Base-by-base conservation (phyloP, 2,797 vertebrate species). In the Manis javanica region DNA sequence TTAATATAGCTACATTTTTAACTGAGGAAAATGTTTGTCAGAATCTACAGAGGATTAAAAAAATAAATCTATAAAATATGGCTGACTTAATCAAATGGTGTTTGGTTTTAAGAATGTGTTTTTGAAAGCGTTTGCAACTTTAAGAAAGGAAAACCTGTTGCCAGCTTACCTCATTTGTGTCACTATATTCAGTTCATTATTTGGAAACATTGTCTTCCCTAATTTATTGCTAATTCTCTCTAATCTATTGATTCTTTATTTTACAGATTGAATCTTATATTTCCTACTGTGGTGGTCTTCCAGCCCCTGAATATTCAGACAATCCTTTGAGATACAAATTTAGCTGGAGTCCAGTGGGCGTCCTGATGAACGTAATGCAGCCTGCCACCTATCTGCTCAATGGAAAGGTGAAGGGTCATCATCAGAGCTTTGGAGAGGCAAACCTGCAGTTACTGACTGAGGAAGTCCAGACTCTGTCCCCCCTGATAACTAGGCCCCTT, bases 321-420 rank as follows among this genome's bases (percentile, higher is more conserved):
- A 99, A 99, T 95, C 99, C 99, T 72, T 98, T 99, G 75, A 99
- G 99, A 88, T 99, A 99, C 98, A 99, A 99, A 98, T 99, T 99
- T 98, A 99, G 99, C 98, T 99, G 99, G 99, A 99, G 99, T 98
- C 99, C 99, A 0, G 98, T 99, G 46, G 99, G 99, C 29, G 99
- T 99, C 87, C 98, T 99, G 55, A 98, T 99, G 90, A 99, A 99
- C 97, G 99, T 99, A 51, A 96, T 99, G 98, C 99, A 99, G 88
- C 98, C 99, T 0, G 99, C 99, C 87, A 94, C 98, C 0, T 99
- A 99, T 97, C 98, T 99, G 92, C 99, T 98, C 97, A 98, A 99
- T 68, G 98, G 99, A 97, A 94, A 99, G 99, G 99, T 99, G 97
- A 95, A 18, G 91, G 94, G 86, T 59, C 42, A 2, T 26, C 68